Conservation (phyloP, 2,888 invertebrate species). For the Atrina japonica region DNA sequence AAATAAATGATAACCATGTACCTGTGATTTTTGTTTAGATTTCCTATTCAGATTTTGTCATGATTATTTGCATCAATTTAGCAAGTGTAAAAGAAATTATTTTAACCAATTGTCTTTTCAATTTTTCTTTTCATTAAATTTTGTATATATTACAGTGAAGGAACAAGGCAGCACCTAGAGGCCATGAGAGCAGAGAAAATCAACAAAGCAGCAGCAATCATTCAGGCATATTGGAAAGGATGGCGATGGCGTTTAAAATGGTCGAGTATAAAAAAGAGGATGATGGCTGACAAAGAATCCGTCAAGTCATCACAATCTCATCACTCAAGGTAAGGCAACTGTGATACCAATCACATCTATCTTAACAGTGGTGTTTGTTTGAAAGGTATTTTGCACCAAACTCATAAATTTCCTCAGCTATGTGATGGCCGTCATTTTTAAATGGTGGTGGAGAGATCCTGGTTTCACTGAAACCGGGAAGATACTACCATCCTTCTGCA, state of each 20-base stretch:
- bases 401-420: neutral
- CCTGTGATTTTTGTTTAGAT: too few relatives aligned
- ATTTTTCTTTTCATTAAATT: neutral
- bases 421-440: too few relatives aligned
- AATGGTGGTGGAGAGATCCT: too few relatives aligned
- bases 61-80: too few relatives aligned
- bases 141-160: conserved; percentile 56
- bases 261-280: conserved; percentile 22
- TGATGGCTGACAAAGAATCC: conserved; percentile 23
- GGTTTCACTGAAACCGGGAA: too few relatives aligned
- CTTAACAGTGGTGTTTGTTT: neutral
- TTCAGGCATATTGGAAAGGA: conserved; percentile 92
- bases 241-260: conserved; percentile 80
- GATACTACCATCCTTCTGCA: too few relatives aligned
- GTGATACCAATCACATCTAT: too few relatives aligned
- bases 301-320: conserved; percentile 25
- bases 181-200: conserved; percentile 89
- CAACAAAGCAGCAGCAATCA: conserved; percentile 89
- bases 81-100: neutral
- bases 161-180: conserved; percentile 87
- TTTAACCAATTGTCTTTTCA: neutral
- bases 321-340: conserved; percentile 16
- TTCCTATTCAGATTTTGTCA: too few relatives aligned
- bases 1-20: too few relatives aligned
- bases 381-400: neutral